Evolutionary conservation across 2,113 vertebrate genomes (phyloP).

Genomic region (Chitala chitala): DNA sequence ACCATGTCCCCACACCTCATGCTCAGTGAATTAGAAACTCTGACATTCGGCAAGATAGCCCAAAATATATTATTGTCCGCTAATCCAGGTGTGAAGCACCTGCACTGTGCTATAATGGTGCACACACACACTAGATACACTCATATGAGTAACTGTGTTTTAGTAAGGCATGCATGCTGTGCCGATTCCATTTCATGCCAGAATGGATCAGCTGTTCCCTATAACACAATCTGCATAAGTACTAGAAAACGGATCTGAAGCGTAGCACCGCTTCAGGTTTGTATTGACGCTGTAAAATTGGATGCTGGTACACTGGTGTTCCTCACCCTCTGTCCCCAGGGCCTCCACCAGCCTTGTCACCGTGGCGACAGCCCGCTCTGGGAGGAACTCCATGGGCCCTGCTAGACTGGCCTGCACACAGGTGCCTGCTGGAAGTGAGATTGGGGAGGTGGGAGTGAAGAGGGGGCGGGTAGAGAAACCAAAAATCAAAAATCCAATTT

Average conservation of each 20-base stretch:
- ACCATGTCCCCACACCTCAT: too few species aligned
- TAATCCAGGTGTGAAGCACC: too few species aligned
- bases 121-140: not conserved
- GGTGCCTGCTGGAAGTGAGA: slow-evolving; percentile 35
- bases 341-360: slow-evolving; percentile 61
- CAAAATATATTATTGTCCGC: too few species aligned
- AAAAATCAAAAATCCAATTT: slow-evolving; percentile 28
- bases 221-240: not conserved
- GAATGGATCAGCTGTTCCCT: not conserved
- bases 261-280: not conserved
- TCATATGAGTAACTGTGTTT: not conserved
- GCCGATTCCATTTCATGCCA: not conserved
- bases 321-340: slow-evolving; percentile 61
- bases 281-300: not conserved
- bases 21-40: too few species aligned
- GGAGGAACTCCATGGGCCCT: slow-evolving; percentile 41
- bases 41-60: too few species aligned
- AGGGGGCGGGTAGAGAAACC: not conserved
- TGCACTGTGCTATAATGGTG: too few species aligned
- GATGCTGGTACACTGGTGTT: not conserved
- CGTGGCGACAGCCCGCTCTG: slow-evolving; percentile 52
- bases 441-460: not conserved
- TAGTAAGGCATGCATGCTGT: not conserved
- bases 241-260: not conserved
- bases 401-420: slow-evolving; percentile 41